Evolutionary conservation across 2,113 vertebrate genomes (phyloP).

Genomic region (Mobula birostris): DNA sequence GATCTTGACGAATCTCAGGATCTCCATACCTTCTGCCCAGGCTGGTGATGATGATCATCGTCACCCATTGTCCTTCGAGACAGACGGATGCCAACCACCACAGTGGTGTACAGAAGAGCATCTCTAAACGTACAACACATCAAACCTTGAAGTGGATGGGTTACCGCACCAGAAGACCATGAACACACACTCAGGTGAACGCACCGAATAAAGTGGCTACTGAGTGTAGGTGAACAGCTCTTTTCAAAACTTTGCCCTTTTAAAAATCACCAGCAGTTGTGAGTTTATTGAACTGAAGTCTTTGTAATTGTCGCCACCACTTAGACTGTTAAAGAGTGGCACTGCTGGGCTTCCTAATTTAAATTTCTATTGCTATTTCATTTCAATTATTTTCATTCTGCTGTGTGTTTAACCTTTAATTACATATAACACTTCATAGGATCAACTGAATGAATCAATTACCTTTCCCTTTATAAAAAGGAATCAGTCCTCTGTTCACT

Average conservation of each 20-base stretch:
- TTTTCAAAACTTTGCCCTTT: neutral
- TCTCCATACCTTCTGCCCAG: no score
- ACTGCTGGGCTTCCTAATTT: slow-evolving; percentile 1
- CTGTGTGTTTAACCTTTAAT: neutral
- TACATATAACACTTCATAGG: neutral
- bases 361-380: slow-evolving; percentile 1
- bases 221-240: neutral
- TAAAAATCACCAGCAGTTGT: neutral
- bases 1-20: no score
- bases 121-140: no score
- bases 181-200: no score
- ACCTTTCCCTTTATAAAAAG: neutral
- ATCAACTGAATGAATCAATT: slow-evolving; percentile 19
- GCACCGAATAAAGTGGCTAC: no score
- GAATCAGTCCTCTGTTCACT: neutral
- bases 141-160: no score
- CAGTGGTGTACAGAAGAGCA: no score
- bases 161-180: no score
- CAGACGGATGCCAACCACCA: no score
- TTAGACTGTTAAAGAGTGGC: neutral
- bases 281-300: neutral
- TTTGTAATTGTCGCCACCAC: neutral
- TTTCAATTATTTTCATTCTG: slow-evolving; percentile 21
- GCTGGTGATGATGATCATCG: no score
- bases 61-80: no score